Evolutionary conservation across 92 coral and sea anemone species (phyloP).

Genomic region (Actinostola sp.): DNA sequence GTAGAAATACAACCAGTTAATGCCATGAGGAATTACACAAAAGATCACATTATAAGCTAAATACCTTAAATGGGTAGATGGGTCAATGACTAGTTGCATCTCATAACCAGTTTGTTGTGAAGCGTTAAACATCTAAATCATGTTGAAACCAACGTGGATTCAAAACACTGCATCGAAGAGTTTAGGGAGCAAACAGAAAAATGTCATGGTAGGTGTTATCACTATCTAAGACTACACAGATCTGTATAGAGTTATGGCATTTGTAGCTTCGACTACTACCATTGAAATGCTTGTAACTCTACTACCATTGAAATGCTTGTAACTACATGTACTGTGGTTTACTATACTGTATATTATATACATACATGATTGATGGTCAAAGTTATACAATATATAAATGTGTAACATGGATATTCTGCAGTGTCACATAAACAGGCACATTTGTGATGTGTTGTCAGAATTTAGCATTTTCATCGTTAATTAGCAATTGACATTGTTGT

Average conservation of each 20-base stretch:
- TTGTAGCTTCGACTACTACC: too few relatives aligned
- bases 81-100: neutral
- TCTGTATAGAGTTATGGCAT: neutral
- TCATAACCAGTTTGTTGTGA: neutral
- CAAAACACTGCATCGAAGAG: slow-evolving; percentile 6
- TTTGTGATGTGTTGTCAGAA: too few relatives aligned
- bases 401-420: too few relatives aligned
- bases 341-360: too few relatives aligned
- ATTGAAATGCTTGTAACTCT: too few relatives aligned
- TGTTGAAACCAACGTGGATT: slow-evolving; percentile 40
- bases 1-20: slow-evolving; percentile 6
- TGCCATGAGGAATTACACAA: neutral
- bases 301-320: too few relatives aligned
- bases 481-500: too few relatives aligned
- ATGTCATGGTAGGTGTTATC: slow-evolving; percentile 4
- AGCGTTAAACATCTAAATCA: neutral
- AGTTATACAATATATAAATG: too few relatives aligned
- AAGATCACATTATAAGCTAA: neutral
- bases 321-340: too few relatives aligned
- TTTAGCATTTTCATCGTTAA: too few relatives aligned
- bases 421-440: too few relatives aligned
- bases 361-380: too few relatives aligned
- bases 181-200: slow-evolving; percentile 17
- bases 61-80: neutral
- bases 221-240: neutral